Percentiles rank a stretch among this genome's conserved stretches.
Conservation (phyloP, 2,888 invertebrate genomes). For the Carpatolechia fugitivella region DNA sequence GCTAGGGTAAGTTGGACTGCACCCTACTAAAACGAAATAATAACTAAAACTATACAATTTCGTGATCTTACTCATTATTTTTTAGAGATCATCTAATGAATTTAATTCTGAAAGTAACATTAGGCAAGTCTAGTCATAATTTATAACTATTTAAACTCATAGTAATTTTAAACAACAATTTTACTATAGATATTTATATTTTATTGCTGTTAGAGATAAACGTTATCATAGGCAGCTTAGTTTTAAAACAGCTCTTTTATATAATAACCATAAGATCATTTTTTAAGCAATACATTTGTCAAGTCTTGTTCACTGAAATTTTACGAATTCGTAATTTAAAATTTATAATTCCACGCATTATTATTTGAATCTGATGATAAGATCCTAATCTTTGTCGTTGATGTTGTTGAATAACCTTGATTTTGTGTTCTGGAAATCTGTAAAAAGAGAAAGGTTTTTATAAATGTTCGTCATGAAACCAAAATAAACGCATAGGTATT, state of each 20-base stretch:
- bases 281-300: too few relatives aligned
- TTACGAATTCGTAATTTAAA: too few relatives aligned
- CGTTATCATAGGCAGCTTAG: too few relatives aligned
- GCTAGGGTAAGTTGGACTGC: not conserved
- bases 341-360: too few relatives aligned
- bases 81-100: not conserved
- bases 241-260: too few relatives aligned
- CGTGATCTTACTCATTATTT: not conserved
- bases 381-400: not conserved
- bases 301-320: too few relatives aligned
- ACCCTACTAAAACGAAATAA: not conserved
- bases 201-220: too few relatives aligned
- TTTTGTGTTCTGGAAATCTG: not conserved
- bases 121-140: not conserved
- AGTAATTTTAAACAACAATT: not conserved
- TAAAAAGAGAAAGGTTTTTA: not conserved
- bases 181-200: not conserved
- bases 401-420: not conserved
- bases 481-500: too few relatives aligned
- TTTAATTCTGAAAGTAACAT: not conserved
- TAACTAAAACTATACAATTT: not conserved
- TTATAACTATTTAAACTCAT: not conserved
- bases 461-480: too few relatives aligned
- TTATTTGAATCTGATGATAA: not conserved
- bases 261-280: too few relatives aligned